Percentiles rank a stretch among this genome's conserved stretches.
phyloP scores from a whole-genome alignment of 2,113 vertebrate genomes.

The Megaceryle maxima region DNA sequence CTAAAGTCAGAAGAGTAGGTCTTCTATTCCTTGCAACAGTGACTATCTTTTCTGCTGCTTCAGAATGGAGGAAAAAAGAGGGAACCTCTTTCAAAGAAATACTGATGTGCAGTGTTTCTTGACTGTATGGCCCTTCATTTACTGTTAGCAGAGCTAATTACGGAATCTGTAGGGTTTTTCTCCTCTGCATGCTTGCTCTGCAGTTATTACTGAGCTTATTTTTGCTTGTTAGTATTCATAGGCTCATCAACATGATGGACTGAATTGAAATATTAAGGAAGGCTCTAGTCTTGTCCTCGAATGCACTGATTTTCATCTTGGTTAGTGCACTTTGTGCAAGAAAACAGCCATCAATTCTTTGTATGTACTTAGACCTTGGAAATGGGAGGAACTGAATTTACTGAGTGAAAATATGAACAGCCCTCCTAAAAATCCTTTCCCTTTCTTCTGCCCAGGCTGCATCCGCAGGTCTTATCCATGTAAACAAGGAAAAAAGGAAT shows the following conservation, averaged over 20 bases:
- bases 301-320: constrained; percentile 11
- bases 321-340: background rate
- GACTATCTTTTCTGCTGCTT: background rate
- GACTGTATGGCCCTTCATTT: background rate
- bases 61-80: background rate
- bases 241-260: background rate
- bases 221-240: background rate
- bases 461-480: constrained; percentile 29
- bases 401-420: background rate
- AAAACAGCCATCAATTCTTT: background rate
- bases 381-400: background rate
- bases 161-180: background rate
- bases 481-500: constrained; percentile 29
- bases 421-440: constrained; percentile 38
- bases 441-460: constrained; percentile 56
- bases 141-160: constrained; percentile 3
- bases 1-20: background rate
- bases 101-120: background rate
- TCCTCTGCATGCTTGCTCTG: constrained; percentile 1
- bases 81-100: background rate
- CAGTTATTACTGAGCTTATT: constrained; percentile 5
- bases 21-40: background rate
- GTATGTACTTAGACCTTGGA: background rate
- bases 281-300: background rate
- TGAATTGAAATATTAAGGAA: constrained; percentile 8